Base-by-base conservation (phyloP, 2,113 vertebrate species). In the Sander lucioperca region DNA sequence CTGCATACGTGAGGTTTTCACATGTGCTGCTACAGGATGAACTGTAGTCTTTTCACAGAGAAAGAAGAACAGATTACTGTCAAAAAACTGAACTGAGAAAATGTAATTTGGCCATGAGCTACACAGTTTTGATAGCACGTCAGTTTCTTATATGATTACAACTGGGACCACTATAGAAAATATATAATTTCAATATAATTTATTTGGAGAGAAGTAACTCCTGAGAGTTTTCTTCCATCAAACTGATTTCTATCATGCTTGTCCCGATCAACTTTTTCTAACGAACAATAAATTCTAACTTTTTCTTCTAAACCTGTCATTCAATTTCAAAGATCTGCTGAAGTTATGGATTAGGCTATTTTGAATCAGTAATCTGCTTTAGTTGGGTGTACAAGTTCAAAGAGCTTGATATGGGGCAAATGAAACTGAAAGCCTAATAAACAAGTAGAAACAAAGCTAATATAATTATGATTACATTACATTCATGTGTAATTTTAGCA, bases 1-100 rank as follows among this genome's bases (percentile, higher is more conserved):
- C 19, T 65, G 77, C 69, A 74, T 50, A 50, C 61, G 57, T 63
- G 51, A 69, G 76, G 53, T 79, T 65, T 74, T 68, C 71, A 70
- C 69, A 14, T 81, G 61, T 43, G 6, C 36, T 56, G 25, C 61
- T 57, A 21, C 27, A 75, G 69, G 67, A 80, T 76, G 63, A 51
- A 51, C 63, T 39, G 6, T 65, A 48, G 50, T n/a, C 54, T 71
- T 66, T 82, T 76, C 72, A 45, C 23, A 59, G 39, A 19, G 50
- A 39, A 2, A 75, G 64, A 84, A 62, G 30, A 39, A 11, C 19
- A 70, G n/a, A 53, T 69, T 58, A 70, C 73, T 68, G 47, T 74
- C 64, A 80, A 53, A 30, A 88, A 83, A 76, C 18, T 77, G 53
- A 21, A 54, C 45, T 67, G 72, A 30, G 59, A 66, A 14, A 47